Conservation (phyloP, 2,888 invertebrate genomes). For the Polymixis lichenea region DNA sequence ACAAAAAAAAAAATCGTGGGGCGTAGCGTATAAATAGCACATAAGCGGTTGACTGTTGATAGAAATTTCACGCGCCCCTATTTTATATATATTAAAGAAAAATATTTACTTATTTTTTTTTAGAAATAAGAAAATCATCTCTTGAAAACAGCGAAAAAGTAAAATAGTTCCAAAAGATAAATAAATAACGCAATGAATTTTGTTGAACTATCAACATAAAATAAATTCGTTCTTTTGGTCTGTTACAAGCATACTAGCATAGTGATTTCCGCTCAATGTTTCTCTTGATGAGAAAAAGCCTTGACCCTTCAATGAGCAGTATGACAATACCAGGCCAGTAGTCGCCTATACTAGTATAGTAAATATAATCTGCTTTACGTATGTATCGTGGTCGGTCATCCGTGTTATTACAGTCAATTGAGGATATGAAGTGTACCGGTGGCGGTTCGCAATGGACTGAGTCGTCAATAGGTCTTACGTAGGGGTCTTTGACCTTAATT, state of each 20-base stretch:
- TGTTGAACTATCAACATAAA: no score
- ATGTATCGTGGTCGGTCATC: slow-evolving; percentile 5
- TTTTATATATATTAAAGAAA: no score
- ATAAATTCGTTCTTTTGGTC: no score
- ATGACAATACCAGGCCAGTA: background rate
- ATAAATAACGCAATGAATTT: no score
- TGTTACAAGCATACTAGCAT: no score
- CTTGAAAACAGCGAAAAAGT: background rate
- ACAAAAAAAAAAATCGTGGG: no score
- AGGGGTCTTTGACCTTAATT: slow-evolving; percentile 19
- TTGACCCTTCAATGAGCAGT: background rate
- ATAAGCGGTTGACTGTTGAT: no score
- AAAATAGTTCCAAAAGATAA: no score
- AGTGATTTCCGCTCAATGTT: background rate
- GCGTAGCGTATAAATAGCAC: no score
- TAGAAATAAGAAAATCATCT: slow-evolving; percentile 4
- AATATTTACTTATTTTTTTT: no score
- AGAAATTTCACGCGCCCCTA: no score
- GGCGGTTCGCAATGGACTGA: slow-evolving; percentile 8
- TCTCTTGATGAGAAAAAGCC: background rate
- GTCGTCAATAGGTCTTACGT: slow-evolving; percentile 31
- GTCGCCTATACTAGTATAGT: background rate
- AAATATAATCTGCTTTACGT: slow-evolving; percentile 7
- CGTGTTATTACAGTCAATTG: slow-evolving; percentile 44
- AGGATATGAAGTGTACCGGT: slow-evolving; percentile 43